Conservation (phyloP, 2,888 invertebrate genomes). For the Callyntrura guangdongensis region DNA sequence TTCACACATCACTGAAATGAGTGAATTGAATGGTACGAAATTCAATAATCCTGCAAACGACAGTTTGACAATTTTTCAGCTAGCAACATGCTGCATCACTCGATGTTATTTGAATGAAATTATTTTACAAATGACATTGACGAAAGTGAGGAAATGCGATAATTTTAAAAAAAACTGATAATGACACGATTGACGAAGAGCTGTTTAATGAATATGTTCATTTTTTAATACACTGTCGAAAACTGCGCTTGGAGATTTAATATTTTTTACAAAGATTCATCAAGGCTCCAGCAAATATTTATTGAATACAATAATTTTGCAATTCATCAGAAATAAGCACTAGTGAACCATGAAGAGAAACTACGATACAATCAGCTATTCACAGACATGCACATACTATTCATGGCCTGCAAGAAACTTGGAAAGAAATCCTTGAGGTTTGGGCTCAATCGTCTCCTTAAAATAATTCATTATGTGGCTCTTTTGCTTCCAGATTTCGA, state of each 20-base stretch:
- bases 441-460: slow-evolving; percentile 93
- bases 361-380: background rate
- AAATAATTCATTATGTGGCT: slow-evolving; percentile 95
- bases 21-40: no score
- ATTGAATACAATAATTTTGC: background rate
- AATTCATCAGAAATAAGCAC: background rate
- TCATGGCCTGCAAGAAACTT: slow-evolving; percentile 92
- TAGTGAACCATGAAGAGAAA: background rate
- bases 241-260: slow-evolving; percentile 28
- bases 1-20: no score
- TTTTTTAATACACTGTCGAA: background rate
- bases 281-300: background rate
- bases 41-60: no score
- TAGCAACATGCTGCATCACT: no score
- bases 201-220: background rate
- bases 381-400: slow-evolving; percentile 32
- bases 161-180: background rate
- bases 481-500: slow-evolving; percentile 95
- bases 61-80: no score
- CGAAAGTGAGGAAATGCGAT: no score
- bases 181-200: background rate
- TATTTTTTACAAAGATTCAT: slow-evolving; percentile 26
- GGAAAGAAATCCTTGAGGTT: slow-evolving; percentile 96
- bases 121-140: no score
- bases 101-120: no score